phyloP scores from a whole-genome alignment of 2,797 vertebrate genomes.

The Chelmon rostratus region DNA sequence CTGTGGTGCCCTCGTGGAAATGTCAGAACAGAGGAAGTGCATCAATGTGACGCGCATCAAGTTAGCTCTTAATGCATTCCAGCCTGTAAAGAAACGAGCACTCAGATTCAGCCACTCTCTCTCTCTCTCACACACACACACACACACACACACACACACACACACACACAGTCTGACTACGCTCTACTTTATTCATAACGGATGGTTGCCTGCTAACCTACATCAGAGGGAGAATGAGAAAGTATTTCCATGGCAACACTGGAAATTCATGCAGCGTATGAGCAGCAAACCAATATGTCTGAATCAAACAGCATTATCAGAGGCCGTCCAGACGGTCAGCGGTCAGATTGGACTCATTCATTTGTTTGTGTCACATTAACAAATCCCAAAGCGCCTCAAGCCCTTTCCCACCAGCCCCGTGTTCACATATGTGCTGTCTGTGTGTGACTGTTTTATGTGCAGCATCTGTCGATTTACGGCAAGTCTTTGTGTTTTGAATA shows the following conservation, averaged over 20 bases:
- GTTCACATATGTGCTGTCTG: slow-evolving; percentile 1
- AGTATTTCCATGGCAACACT: slow-evolving; percentile 58
- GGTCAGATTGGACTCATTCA: slow-evolving; percentile 9
- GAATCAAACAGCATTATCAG: slow-evolving; percentile 31
- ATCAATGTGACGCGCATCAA: slow-evolving; percentile 26
- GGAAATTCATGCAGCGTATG: slow-evolving; percentile 28
- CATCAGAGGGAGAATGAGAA: slow-evolving; percentile 30
- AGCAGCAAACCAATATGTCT: slow-evolving; percentile 27
- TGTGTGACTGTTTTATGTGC: slow-evolving; percentile 28
- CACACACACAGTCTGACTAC: neutral
- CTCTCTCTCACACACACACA: slow-evolving; percentile 6
- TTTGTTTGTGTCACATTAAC: slow-evolving; percentile 16
- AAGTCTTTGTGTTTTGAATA: slow-evolving; percentile 61
- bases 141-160: slow-evolving; percentile 10
- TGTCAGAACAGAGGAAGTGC: slow-evolving; percentile 38
- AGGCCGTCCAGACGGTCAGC: slow-evolving; percentile 6
- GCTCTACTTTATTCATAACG: slow-evolving; percentile 47
- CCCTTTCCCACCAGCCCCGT: slow-evolving; percentile 3
- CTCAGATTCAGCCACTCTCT: slow-evolving; percentile 15
- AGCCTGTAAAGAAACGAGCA: slow-evolving; percentile 17
- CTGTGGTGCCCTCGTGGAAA: slow-evolving; percentile 15
- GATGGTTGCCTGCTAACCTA: slow-evolving; percentile 53
- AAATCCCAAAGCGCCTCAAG: slow-evolving; percentile 14
- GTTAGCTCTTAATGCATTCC: slow-evolving; percentile 41
- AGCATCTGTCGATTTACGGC: slow-evolving; percentile 49